Conservation (phyloP, 2,888 invertebrate genomes). For the Busseola fusca region DNA sequence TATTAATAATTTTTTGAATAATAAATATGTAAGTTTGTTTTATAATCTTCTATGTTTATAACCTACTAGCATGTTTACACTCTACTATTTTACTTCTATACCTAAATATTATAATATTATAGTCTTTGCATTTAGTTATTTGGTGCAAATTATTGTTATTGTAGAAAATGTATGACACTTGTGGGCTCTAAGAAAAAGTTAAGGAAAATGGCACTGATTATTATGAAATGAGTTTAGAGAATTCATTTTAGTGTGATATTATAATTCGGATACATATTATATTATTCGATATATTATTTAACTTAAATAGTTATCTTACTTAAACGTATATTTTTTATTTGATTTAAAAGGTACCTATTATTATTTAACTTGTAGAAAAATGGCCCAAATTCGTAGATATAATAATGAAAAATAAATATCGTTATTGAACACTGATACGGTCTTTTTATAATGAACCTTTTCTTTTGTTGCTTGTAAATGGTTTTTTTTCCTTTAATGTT, state of each 20-base stretch:
- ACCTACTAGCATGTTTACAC: neutral
- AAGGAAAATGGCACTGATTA: constrained; percentile 27
- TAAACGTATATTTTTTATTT: constrained; percentile 1
- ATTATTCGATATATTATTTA: constrained; percentile 1
- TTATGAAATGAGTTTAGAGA: constrained; percentile 13
- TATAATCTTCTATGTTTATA: constrained; percentile 2
- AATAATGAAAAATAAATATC: constrained; percentile 36
- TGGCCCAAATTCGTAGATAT: constrained; percentile 17
- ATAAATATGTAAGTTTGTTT: neutral
- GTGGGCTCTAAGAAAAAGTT: neutral
- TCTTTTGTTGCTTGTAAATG: neutral
- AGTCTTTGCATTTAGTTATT: constrained; percentile 36
- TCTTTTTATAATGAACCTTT: constrained; percentile 6
- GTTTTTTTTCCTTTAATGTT: too few species aligned
- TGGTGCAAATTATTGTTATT: constrained; percentile 33
- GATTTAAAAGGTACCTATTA: constrained; percentile 8
- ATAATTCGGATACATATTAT: constrained; percentile 42
- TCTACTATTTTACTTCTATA: neutral
- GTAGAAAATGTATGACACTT: constrained; percentile 3
- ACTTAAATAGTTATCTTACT: neutral
- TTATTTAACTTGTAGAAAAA: constrained; percentile 11
- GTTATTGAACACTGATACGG: neutral
- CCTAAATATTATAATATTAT: neutral
- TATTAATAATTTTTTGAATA: constrained; percentile 23
- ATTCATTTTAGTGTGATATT: constrained; percentile 40